Evolutionary conservation across 2,113 vertebrate species (phyloP), one percentile per base, ranked within the genome.

Genomic region (Scolopax mira): DNA sequence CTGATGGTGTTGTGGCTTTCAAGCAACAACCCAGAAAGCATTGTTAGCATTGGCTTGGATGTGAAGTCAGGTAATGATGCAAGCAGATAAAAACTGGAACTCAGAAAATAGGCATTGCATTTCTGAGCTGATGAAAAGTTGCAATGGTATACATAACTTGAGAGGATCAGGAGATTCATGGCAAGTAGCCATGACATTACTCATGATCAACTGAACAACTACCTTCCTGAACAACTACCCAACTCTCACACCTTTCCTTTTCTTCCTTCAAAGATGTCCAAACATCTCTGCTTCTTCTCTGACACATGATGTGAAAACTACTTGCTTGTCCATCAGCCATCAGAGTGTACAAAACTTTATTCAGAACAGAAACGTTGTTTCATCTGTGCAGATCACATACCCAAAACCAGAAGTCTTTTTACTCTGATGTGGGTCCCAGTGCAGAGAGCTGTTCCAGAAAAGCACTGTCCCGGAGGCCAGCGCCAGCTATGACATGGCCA

Each of bases 281-380:
- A 62, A 57, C 60, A n/a, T 49, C 18, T 66, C 75, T 72, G 9
- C 41, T 54, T 22, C 41, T 66, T 79, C 79, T 41, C 41, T 70
- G 64, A 28, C 27, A 13, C 16, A 2, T 1, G 39, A 13, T 3
- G 7, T 52, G 74, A 58, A 74, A 75, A 42, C 28, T 31, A 23
- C 28, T 67, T 28, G 12, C 58, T 37, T 13, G 31, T 41, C 64
- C 78, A 11, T 61, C 69, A 48, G n/a, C 62, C 66, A 42, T 13
- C 27, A 44, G 46, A 54, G 33, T 3, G 1, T 2, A 41, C 31
- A 18, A 58, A 89, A 46, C 51, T 39, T 37, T 0, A 0, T 37
- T 89, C 66, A 33, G 66, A 17, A 44, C 46, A 88, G 67, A 80
- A 62, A 42, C 10, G 18, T 7, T 41, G 27, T 11, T 46, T 24